phyloP scores from a whole-genome alignment of 2,888 invertebrate genomes.

The Pteria penguin region DNA sequence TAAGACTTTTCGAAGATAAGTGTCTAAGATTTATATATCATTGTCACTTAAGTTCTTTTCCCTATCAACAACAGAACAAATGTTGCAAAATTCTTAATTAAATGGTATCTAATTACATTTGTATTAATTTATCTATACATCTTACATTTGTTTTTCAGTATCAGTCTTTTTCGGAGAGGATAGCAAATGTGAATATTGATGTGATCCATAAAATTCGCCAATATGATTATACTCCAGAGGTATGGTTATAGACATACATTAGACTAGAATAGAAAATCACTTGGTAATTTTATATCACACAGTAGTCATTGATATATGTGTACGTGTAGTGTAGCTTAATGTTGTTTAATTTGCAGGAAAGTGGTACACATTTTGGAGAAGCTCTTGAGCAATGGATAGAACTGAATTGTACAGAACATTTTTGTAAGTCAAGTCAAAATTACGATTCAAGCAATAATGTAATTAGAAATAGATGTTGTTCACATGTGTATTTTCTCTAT shows the following conservation, averaged over 20 bases:
- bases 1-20: too few species aligned
- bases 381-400: constrained; percentile 93
- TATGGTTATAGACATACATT: constrained; percentile 42
- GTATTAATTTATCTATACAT: neutral
- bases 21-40: too few species aligned
- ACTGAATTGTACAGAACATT: constrained; percentile 91
- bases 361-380: constrained; percentile 89
- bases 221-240: constrained; percentile 83
- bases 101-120: too few species aligned
- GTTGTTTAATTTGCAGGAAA: constrained; percentile 81
- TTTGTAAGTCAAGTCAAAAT: constrained; percentile 80
- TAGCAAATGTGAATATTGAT: constrained; percentile 91
- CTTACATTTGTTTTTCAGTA: constrained; percentile 64
- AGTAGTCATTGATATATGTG: neutral
- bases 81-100: too few species aligned
- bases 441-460: too few species aligned
- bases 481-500: too few species aligned
- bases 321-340: neutral
- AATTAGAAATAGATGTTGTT: too few species aligned
- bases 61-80: too few species aligned
- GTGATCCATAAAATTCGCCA: constrained; percentile 91
- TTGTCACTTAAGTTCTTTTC: too few species aligned
- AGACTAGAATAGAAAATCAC: neutral
- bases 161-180: constrained; percentile 91
- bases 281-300: neutral